A percentile compares a stretch with the other conserved stretches of the same genome.
Evolutionary conservation across 2,113 vertebrate species (phyloP).

Genomic region (Hemibagrus wyckioides): DNA sequence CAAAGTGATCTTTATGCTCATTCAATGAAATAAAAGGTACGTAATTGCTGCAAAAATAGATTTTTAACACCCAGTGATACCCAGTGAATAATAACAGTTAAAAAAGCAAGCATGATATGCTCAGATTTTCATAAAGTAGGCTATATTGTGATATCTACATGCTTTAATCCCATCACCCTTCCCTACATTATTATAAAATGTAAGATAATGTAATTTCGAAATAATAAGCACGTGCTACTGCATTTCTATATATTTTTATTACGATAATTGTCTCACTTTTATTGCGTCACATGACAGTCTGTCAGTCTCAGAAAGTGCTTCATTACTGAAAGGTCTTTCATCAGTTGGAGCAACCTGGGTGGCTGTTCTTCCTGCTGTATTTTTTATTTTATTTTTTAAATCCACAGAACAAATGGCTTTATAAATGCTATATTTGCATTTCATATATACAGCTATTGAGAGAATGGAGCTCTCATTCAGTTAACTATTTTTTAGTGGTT

Average conservation of each 20-base stretch:
- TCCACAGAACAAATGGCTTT: background rate
- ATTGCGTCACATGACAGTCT: background rate
- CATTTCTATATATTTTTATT: background rate
- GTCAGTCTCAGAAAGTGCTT: background rate
- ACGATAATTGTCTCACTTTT: background rate
- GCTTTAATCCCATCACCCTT: background rate
- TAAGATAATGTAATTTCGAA: background rate
- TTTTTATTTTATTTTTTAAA: too few relatives aligned
- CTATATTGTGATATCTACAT: background rate
- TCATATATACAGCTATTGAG: background rate
- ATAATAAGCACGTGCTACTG: background rate
- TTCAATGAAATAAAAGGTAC: background rate
- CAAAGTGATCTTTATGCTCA: background rate
- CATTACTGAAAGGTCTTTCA: background rate
- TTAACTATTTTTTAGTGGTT: background rate
- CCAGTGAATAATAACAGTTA: background rate
- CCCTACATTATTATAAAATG: background rate
- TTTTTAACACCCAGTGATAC: too few relatives aligned
- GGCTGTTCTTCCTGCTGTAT: background rate
- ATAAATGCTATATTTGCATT: background rate
- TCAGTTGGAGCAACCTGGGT: background rate
- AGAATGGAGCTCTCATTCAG: background rate
- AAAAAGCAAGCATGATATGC: background rate
- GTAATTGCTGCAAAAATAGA: background rate
- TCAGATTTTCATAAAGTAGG: background rate